Evolutionary conservation across 2,113 vertebrate species (phyloP), one percentile per base, ranked within the genome.

Genomic region (Lampris incognitus): DNA sequence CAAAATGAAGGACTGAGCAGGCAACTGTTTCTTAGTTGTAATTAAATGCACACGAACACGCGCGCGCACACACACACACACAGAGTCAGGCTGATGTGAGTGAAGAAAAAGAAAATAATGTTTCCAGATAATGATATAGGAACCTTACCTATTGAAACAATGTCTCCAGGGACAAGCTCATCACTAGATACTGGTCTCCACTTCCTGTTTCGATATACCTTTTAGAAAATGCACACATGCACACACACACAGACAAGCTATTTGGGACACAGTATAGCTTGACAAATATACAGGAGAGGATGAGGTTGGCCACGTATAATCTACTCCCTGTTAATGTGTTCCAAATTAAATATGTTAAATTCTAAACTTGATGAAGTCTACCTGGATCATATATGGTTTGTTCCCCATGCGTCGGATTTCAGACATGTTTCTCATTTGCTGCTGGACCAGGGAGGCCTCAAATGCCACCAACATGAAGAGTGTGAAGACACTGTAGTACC

Each of bases 401-500:
- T 97, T 99, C 64, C 98, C 98, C 98, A 99, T 99, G 3, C 95
- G 95, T 0, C 97, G 94, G 70, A 99, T 99, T 84, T 99, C 98
- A 0, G 97, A 95, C 95, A 99, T 96, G 88, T 99, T 99, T 37
- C 97, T 94, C 94, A 99, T 95, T 85, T 99, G 97, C 82, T 99
- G 98, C 88, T 99, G 98, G 42, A 99, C 97, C 69, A 99, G 90
- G 0, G 98, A 99, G 0, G 97, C 98, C 84, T 99, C 97, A 0
- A 99, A 99, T 0, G 97, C 97, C 78, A 98, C 97, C 68, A 99
- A 81, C 98, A 99, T 99, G 92, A 97, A 97, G 1, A 99, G 95
- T 0, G 98, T 99, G 88, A 99, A 99, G 52, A 99, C 94, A 0
- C 98, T 99, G 94, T 99, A 99, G 82, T 99, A 99, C 97, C 98